These are phyloP conservation scores for Drosophila kanapiae DNA, from an alignment of 1,140 invertebrate species.

Conservation along the genomic window DNA sequence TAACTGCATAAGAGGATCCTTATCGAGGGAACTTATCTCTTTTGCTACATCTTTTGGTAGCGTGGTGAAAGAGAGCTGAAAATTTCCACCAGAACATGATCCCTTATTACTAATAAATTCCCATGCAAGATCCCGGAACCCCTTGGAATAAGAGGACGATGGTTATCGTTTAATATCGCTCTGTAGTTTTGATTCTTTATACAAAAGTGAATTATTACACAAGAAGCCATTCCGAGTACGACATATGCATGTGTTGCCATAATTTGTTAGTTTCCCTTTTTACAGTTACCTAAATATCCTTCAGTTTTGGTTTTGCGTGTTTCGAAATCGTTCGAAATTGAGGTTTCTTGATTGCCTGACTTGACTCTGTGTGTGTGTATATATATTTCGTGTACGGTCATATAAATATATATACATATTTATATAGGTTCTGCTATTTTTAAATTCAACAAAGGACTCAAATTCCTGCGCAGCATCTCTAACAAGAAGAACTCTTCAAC, in stretches of 20 bases:
- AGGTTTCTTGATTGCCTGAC: conserved; percentile 80
- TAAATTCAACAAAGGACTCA: conserved; percentile 72
- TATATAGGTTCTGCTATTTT: conserved; percentile 48
- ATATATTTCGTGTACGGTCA: conserved; percentile 40
- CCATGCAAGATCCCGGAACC: not conserved
- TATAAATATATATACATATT: conserved; percentile 60
- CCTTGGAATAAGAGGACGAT: not conserved
- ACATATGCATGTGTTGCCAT: conserved; percentile 18
- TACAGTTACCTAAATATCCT: conserved; percentile 51
- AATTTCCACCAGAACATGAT: too few relatives aligned
- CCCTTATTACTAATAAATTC: too few relatives aligned
- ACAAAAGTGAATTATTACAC: conserved; percentile 81
- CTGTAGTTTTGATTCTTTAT: conserved; percentile 67
- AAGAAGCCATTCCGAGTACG: conserved; percentile 67
- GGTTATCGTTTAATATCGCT: conserved; percentile 72
- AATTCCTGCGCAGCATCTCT: conserved; percentile 75
- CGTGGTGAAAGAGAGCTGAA: too few relatives aligned
- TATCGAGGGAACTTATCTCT: too few relatives aligned
- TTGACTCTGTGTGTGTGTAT: conserved; percentile 50
- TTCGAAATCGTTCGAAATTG: conserved; percentile 68
- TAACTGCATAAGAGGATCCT: too few relatives aligned
- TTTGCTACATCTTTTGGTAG: too few relatives aligned
- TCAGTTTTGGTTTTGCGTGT: conserved; percentile 38
- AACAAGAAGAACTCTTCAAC: conserved; percentile 78
- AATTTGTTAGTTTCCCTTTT: conserved; percentile 25